Percentiles rank a stretch among this genome's conserved stretches.
Conservation (phyloP, 2,797 vertebrate species). For the Rousettus madagascariensis region DNA sequence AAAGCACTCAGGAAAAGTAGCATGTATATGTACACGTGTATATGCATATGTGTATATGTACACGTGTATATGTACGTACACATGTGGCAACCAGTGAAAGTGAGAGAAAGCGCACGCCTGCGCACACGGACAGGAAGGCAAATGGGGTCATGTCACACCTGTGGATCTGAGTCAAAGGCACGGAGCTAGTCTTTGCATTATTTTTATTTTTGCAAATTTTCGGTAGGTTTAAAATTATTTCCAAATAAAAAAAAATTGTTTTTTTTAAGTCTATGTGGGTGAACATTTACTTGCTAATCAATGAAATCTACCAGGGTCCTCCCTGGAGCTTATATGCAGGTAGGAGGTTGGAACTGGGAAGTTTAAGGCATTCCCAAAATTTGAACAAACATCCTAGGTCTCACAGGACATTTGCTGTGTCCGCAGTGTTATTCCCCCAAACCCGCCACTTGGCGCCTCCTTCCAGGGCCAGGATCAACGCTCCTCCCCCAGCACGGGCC, state of each 20-base stretch:
- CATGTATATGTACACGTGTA: neutral
- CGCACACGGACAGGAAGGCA: neutral
- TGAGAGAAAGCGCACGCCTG: accelerated
- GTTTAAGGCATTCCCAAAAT: neutral
- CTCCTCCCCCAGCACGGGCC: neutral
- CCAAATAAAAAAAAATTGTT: neutral
- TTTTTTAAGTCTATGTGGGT: neutral
- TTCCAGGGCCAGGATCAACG: neutral
- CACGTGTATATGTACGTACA: accelerated
- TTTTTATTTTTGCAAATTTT: neutral
- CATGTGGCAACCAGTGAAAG: neutral
- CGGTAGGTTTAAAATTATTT: slow-evolving; percentile 1
- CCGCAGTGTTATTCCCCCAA: neutral
- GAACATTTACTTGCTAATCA: neutral
- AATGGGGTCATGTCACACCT: accelerated
- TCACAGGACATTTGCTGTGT: too few relatives aligned
- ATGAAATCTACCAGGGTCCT: neutral
- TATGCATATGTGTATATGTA: neutral
- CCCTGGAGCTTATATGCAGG: neutral
- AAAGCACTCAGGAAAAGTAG: neutral
- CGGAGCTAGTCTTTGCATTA: neutral
- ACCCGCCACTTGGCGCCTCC: neutral
- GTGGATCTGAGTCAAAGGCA: neutral
- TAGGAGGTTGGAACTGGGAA: neutral
- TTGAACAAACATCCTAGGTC: neutral